Evolutionary conservation across 2,888 invertebrate genomes (phyloP), one percentile per base, ranked within the genome.

Genomic region (Archips crataeganus): DNA sequence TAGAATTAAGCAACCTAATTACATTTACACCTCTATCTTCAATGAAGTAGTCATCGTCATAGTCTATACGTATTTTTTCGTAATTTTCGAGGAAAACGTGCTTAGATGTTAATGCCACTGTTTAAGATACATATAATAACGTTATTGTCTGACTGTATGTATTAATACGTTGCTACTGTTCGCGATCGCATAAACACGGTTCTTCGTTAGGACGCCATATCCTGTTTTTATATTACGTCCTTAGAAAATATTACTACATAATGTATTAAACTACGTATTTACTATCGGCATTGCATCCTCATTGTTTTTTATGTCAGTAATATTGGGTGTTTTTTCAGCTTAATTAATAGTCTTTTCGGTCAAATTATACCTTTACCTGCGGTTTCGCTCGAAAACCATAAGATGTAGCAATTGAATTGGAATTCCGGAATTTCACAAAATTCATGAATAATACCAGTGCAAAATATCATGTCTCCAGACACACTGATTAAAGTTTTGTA

Each of bases 91-190:
- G 57, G 57, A 57, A 32, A 57, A 57, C 32, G 57, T 57, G 11
- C 57, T 57, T 32, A 57, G 32, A 57, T 32, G 57, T 11, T 57
- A 32, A 3, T 57, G 32, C 10, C 1, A 8, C 32, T 32, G 23
- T 57, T 57, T 11, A 11, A 57, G 57, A 11, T 32, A n/a, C n/a
- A n/a, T n/a, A 11, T 57, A 57, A 57, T 32, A 32, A 32, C 11
- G 8, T 63, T 32, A 63, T 47, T 63, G 63, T 47, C 45, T 47
- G 13, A 13, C 32, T 47, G 45, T 63, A 54, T 54, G 5, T n/a
- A 47, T 51, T 60, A 54, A 61, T 61, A 51, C 39, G 65, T 15
- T 34, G 15, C 61, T 61, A 60, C 54, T 61, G 66, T 71, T 66
- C n/a, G 42, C 34, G 42, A 54, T 65, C 65, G 13, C 11, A 66